A percentile compares a stretch with the other conserved stretches of the same genome.
Conservation (phyloP, 64 coral and sea anemone genomes). For the Astreopora myriophthalma region DNA sequence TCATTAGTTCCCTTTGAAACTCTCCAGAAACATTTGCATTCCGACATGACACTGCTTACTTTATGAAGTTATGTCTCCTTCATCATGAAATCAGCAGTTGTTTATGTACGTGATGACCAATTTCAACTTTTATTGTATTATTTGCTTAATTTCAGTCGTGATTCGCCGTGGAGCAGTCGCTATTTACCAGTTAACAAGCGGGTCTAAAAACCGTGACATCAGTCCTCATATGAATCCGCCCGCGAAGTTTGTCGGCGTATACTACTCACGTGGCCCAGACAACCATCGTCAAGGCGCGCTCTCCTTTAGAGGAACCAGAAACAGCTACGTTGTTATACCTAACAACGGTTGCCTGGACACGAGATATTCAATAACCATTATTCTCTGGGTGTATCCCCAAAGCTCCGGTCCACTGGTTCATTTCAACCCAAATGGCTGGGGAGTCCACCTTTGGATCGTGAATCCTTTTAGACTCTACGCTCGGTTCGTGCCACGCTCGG, state of each 20-base stretch:
- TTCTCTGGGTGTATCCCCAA: slow-evolving; percentile 44
- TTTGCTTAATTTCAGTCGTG: background rate
- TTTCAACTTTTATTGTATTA: background rate
- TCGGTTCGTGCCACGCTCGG: background rate
- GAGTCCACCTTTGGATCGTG: slow-evolving; percentile 7
- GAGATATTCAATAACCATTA: slow-evolving; percentile 43
- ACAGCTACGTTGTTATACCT: slow-evolving; percentile 65
- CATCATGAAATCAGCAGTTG: too few relatives aligned
- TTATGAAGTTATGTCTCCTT: too few relatives aligned
- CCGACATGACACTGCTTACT: too few relatives aligned
- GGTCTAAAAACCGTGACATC: slow-evolving; percentile 1
- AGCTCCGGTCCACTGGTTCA: slow-evolving; percentile 16
- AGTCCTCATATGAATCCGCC: slow-evolving; percentile 55
- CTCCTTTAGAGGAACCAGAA: slow-evolving; percentile 6
- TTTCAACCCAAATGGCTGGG: slow-evolving; percentile 42
- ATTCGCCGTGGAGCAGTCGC: slow-evolving; percentile 41
- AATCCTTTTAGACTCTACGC: background rate
- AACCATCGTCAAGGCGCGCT: slow-evolving; percentile 39
- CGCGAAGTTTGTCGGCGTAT: slow-evolving; percentile 7
- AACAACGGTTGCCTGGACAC: slow-evolving; percentile 60
- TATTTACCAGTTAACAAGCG: slow-evolving; percentile 43
- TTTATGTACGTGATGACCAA: too few relatives aligned
- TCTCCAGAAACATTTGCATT: too few relatives aligned
- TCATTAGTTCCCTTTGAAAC: too few relatives aligned
- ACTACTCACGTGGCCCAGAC: slow-evolving; percentile 40